Evolutionary conservation across 2,113 vertebrate genomes (phyloP).

Genomic region (Prochilodus magdalenae): DNA sequence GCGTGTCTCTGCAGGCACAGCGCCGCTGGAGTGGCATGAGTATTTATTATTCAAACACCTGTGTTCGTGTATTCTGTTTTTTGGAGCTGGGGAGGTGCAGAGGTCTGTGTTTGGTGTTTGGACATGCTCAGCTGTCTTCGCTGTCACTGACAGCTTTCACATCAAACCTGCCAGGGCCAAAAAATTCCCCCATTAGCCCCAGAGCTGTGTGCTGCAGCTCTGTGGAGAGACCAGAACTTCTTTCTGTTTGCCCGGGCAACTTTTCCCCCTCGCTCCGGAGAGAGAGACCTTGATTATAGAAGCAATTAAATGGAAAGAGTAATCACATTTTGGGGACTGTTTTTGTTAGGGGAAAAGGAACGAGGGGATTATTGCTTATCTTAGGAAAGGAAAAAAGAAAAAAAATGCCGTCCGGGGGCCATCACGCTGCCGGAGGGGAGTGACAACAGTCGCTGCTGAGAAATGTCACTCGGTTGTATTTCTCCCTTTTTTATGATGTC

Average conservation of each 20-base stretch:
- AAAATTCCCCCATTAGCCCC: conserved; percentile 58
- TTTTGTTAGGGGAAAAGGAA: conserved; percentile 30
- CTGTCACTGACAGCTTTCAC: conserved; percentile 77
- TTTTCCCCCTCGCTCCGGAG: conserved; percentile 17
- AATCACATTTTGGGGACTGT: conserved; percentile 45
- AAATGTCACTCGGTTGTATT: conserved; percentile 30
- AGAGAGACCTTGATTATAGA: conserved; percentile 48
- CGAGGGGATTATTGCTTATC: conserved; percentile 38
- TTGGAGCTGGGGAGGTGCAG: conserved; percentile 65
- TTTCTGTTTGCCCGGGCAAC: conserved; percentile 49
- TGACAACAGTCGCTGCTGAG: conserved; percentile 44
- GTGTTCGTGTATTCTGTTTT: conserved; percentile 70
- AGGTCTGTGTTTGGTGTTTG: conserved; percentile 74
- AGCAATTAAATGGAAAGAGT: conserved; percentile 49
- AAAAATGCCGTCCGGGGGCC: conserved; percentile 33
- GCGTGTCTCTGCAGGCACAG: conserved; percentile 66
- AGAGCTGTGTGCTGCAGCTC: conserved; percentile 62
- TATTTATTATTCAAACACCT: conserved; percentile 85
- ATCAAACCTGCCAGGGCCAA: conserved; percentile 69
- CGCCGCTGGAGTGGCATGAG: conserved; percentile 73
- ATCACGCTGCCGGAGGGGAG: conserved; percentile 18
- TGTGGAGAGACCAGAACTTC: conserved; percentile 48
- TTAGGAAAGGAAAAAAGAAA: no score
- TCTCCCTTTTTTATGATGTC: conserved; percentile 48
- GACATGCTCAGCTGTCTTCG: conserved; percentile 74